phyloP scores from a whole-genome alignment of 2,797 vertebrate genomes.

The Fratercula arctica region DNA sequence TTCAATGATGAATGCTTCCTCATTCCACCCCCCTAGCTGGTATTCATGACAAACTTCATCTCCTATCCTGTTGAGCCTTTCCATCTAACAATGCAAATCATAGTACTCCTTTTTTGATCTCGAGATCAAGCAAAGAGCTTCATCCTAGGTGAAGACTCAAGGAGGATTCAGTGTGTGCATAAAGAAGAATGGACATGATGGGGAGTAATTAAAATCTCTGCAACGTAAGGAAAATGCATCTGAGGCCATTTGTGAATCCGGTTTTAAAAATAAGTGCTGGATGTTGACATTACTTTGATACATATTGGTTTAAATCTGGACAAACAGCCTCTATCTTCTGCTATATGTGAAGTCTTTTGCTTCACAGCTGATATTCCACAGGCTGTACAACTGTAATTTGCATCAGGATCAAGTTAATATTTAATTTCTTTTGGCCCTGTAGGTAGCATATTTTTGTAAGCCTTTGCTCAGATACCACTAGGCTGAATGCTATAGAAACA shows the following conservation, averaged over 20 bases:
- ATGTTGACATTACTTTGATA: neutral
- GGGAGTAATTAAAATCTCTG: neutral
- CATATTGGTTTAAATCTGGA: neutral
- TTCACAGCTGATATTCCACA: neutral
- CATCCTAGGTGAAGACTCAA: neutral
- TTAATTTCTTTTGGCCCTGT: neutral
- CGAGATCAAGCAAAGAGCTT: neutral
- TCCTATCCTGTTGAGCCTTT: neutral
- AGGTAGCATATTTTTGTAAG: neutral
- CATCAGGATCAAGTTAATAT: neutral
- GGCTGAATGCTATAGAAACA: neutral
- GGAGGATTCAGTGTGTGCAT: neutral
- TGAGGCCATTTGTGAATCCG: neutral
- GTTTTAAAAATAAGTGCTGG: neutral
- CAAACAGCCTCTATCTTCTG: neutral
- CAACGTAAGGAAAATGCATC: neutral
- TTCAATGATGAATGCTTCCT: neutral
- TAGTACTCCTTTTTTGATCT: neutral
- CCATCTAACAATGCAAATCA: neutral
- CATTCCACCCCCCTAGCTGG: fast-evolving
- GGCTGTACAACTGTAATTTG: neutral
- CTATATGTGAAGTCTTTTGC: neutral
- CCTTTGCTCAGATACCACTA: neutral
- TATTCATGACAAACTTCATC: neutral
- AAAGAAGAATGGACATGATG: neutral